Conservation (phyloP, 2,113 vertebrate genomes). For the Turdus rufiventris region DNA sequence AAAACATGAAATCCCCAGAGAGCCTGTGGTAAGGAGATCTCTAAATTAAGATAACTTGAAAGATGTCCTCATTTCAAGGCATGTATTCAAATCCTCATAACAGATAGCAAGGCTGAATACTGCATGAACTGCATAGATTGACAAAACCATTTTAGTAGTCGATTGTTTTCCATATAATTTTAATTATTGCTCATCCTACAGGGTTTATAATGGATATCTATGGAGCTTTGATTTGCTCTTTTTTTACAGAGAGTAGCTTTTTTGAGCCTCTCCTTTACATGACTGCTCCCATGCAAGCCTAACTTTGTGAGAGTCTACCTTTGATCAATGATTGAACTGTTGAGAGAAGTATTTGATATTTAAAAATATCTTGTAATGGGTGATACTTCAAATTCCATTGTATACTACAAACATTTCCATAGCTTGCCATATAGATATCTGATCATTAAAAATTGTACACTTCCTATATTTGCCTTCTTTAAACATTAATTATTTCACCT, state of each 20-base stretch:
- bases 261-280: not conserved
- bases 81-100: not conserved
- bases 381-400: not conserved
- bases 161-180: not conserved
- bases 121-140: not conserved
- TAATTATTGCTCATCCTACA: not conserved
- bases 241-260: not conserved
- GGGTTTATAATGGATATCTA: not conserved
- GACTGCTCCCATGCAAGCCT: not conserved
- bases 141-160: not conserved
- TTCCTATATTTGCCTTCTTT: not conserved
- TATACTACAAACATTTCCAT: not conserved
- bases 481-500: not conserved
- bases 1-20: not conserved
- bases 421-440: not conserved
- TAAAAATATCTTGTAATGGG: not conserved
- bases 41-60: not conserved
- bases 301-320: not conserved
- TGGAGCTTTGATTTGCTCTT: not conserved
- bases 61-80: not conserved
- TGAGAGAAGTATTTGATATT: not conserved
- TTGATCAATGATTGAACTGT: not conserved
- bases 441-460: not conserved
- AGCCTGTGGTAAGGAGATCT: not conserved
- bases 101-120: not conserved